Evolutionary conservation across 2,888 invertebrate genomes (phyloP).

Genomic region (Strigamia crassipes): DNA sequence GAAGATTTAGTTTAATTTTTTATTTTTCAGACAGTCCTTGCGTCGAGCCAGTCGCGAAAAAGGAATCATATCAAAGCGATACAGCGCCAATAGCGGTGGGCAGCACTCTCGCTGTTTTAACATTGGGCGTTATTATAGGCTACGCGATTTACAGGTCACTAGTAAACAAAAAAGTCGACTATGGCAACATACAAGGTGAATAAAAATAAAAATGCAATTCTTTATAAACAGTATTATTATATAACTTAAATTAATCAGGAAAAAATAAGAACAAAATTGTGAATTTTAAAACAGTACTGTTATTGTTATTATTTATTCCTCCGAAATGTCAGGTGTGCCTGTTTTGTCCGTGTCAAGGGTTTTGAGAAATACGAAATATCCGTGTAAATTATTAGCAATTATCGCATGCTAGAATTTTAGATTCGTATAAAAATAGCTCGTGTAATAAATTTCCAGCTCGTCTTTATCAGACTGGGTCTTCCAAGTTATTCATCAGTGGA

Average conservation of each 20-base stretch:
- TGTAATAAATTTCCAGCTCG: not conserved
- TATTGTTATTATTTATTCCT: not conserved
- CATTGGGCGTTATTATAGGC: slow-evolving; percentile 78
- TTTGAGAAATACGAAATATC: not conserved
- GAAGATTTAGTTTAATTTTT: not conserved
- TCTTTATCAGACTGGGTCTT: not conserved
- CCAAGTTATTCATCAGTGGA: not conserved
- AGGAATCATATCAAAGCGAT: slow-evolving; percentile 68
- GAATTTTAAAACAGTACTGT: not conserved
- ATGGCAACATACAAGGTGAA: slow-evolving; percentile 73
- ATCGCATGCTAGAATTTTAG: not conserved
- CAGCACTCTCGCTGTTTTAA: slow-evolving; percentile 79
- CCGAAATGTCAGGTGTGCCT: too few relatives aligned
- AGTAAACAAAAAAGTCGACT: slow-evolving; percentile 87
- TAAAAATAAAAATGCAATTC: not conserved
- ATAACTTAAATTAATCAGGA: not conserved
- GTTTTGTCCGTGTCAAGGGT: too few relatives aligned
- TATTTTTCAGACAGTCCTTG: not conserved
- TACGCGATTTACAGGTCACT: slow-evolving; percentile 85
- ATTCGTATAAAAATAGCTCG: not conserved
- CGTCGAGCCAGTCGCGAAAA: not conserved
- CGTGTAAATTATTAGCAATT: not conserved
- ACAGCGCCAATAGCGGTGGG: slow-evolving; percentile 83
- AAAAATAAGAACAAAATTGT: not conserved
- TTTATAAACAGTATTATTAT: slow-evolving; percentile 13